Evolutionary conservation across 1,140 invertebrate species (phyloP), one percentile per base, ranked within the genome.

Genomic region (Drosophila pruinosa): DNA sequence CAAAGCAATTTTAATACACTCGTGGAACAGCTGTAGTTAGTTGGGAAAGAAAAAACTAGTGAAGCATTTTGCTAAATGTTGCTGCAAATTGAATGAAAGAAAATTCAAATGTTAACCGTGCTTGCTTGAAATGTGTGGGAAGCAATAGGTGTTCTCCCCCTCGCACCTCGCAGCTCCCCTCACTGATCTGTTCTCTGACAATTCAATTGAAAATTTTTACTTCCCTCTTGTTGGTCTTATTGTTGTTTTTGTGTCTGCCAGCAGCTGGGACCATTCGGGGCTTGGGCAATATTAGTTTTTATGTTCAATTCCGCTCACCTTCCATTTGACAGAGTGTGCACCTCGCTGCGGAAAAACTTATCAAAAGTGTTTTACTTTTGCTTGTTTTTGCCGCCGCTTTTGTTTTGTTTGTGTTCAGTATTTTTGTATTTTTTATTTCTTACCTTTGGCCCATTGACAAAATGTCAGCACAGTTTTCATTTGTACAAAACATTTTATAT

Each of bases 291-390:
- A 80, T 86, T 86, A 86, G 80, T 83, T 85, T 85, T 85, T 79
- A 83, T 76, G 62, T 72, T 82, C 80, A 41, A 76, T 78, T 67
- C 62, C 57, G 75, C 36, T 79, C 54, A 78, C 80, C 79, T 83
- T 65, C 53, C 72, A 62, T 52, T 67, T 67, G 34, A 50, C 34
- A 65, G 34, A 24, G 34, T 39, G 34, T 52, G 15, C 6, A 41
- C n/a, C 12, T 54, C 12, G 8, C 50, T 38, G 47, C 31, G 28
- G 34, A 39, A 63, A 69, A 79, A 79, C 75, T 76, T 76, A 67
- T 79, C 58, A 82, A 74, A 75, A 70, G 12, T 21, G 15, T 53
- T 63, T 31, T 52, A 24, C 21, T 50, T 61, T 34, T 26, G 68
- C 41, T 47, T 52, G 50, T 28, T 52, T 47, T 17, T n/a, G n/a